Evolutionary conservation across 2,797 vertebrate genomes (phyloP), one percentile per base, ranked within the genome.

Genomic region (Pseudopleuronectes americanus): DNA sequence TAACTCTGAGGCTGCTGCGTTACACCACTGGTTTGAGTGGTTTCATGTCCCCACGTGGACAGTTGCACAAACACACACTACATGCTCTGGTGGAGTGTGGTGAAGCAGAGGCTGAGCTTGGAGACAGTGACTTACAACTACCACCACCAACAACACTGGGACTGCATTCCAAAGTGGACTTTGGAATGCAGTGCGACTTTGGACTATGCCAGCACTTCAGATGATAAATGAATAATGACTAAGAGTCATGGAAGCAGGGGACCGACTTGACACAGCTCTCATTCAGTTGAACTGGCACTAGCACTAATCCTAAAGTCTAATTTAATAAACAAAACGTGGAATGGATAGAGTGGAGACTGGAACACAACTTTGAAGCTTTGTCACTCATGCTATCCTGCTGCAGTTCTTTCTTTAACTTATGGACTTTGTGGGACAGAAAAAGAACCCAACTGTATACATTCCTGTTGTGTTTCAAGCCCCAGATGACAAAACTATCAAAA

Each of bases 291-390:
- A 74, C 65, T 74, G 75, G 75, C 69, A 70, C 67, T 3, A 66
- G 8, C 4, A 68, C 31, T 63, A 66, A 71, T 63, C 5, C 38
- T 53, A 65, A 62, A 62, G 6, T 60, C 54, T 81, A 51, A 17
- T 41, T 70, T 24, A 41, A 73, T 51, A 49, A 75, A 74, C 23
- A 55, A 45, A 57, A 76, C 5, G 57, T 36, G 24, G 62, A 66
- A 53, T 64, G 4, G 73, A 74, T 82, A 79, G 85, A 84, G 80
- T 88, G n/a, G 77, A 77, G 65, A 57, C 45, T 72, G 51, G 47
- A 75, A 66, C 69, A 79, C 66, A 62, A 38, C 24, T 57, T 26
- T 60, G 67, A 78, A 62, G 67, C 63, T 80, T 53, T 36, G 55
- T 71, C 64, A 41, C 28, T 4, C 2, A 13, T 22, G 19, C 56